Percentiles rank a stretch among this genome's conserved stretches.
These are phyloP conservation scores for Emydocephalus ijimae DNA, from an alignment of 2,113 vertebrate species.

Conservation along the genomic window DNA sequence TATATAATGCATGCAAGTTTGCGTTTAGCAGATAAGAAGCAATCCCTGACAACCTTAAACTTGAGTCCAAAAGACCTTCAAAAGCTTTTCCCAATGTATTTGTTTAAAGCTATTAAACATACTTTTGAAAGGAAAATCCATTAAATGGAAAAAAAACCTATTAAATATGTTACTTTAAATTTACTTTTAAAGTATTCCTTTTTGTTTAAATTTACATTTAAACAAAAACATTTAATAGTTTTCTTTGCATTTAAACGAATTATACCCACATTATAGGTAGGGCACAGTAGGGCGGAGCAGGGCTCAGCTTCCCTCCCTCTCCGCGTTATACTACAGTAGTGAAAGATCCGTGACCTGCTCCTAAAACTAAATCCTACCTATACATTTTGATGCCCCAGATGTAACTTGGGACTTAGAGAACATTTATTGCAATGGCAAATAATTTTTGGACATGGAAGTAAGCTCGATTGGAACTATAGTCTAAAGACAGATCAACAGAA, in stretches of 20 bases:
- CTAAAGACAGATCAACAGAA: neutral
- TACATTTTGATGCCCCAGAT: neutral
- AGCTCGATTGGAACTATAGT: neutral
- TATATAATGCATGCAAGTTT: neutral
- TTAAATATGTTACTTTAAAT: neutral
- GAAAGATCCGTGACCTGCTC: neutral
- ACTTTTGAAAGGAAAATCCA: neutral
- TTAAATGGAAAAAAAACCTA: neutral
- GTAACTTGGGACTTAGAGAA: neutral
- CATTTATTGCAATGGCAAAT: neutral
- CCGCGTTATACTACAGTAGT: neutral
- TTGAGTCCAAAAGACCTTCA: neutral
- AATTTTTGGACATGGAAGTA: neutral
- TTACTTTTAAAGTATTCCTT: neutral
- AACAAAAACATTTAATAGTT: neutral
- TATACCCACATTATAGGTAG: neutral
- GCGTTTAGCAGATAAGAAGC: neutral
- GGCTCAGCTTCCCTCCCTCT: neutral
- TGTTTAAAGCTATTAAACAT: neutral
- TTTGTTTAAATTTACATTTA: neutral
- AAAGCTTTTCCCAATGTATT: neutral
- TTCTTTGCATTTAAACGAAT: neutral
- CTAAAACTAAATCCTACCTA: neutral
- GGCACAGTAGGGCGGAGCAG: neutral
- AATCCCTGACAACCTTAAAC: neutral